Conservation (phyloP, 2,797 vertebrate genomes). For the Chelmon rostratus region DNA sequence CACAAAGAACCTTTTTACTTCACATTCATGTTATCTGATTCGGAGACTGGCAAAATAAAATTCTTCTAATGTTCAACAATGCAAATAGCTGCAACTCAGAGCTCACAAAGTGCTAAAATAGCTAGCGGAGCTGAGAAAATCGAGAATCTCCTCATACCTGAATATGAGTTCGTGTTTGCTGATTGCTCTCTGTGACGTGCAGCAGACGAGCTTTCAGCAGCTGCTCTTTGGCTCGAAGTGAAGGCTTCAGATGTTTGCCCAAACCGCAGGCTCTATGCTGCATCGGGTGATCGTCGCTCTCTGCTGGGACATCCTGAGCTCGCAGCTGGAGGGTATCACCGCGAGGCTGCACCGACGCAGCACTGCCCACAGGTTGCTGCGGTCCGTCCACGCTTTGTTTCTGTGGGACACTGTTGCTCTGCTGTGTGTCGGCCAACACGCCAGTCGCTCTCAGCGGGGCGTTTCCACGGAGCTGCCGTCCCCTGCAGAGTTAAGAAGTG, state of each 20-base stretch:
- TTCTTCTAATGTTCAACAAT: not conserved
- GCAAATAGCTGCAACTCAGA: not conserved
- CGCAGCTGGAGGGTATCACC: constrained; percentile 1
- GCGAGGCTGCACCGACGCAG: constrained; percentile 1
- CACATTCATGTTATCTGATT: not conserved
- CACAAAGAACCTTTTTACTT: not conserved
- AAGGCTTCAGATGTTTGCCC: constrained; percentile 30
- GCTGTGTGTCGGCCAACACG: constrained; percentile 27
- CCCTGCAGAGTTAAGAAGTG: constrained; percentile 74
- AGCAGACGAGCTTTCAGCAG: constrained; percentile 43
- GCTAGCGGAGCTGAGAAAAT: not conserved
- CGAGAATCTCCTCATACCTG: constrained; percentile 54
- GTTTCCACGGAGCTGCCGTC: constrained; percentile 41
- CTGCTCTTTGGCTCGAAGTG: constrained; percentile 43
- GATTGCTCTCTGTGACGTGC: constrained; percentile 25
- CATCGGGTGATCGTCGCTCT: not conserved
- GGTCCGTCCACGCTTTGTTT: constrained; percentile 38
- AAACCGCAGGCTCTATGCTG: not conserved
- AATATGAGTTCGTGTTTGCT: constrained; percentile 32
- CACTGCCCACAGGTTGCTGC: constrained; percentile 20
- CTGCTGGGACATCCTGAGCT: constrained; percentile 18
- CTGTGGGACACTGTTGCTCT: constrained; percentile 26
- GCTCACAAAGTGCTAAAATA: not conserved
- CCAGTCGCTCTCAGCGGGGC: constrained; percentile 59
- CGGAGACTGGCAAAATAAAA: not conserved